phyloP scores from a whole-genome alignment of 2,888 invertebrate genomes.

The Scaptodrosophila latifasciaeformis region DNA sequence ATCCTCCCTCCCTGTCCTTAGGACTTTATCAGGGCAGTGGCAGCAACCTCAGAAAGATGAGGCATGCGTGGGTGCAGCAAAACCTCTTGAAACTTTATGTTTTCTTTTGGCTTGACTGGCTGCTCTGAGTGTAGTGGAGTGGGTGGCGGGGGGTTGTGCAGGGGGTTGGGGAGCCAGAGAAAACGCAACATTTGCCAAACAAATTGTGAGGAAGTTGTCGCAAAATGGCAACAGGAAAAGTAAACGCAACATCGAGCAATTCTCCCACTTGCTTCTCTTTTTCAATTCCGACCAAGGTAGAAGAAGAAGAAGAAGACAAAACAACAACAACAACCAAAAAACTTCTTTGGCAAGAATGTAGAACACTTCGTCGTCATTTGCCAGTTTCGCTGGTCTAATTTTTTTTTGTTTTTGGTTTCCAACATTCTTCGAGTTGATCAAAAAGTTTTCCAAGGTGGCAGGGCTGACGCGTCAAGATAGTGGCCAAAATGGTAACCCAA shows the following conservation, averaged over 20 bases:
- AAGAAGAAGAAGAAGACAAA: too few relatives aligned
- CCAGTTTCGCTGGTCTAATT: too few relatives aligned
- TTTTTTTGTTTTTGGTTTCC: not conserved
- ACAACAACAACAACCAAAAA: too few relatives aligned
- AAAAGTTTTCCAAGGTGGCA: slow-evolving; percentile 44
- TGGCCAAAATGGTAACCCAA: too few relatives aligned
- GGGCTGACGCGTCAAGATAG: slow-evolving; percentile 19
- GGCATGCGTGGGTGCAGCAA: slow-evolving; percentile 19
- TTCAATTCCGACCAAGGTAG: too few relatives aligned
- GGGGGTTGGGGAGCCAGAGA: slow-evolving; percentile 1
- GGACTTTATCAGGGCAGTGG: too few relatives aligned
- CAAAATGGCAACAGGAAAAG: slow-evolving; percentile 52
- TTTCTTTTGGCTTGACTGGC: slow-evolving; percentile 6
- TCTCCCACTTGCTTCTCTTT: too few relatives aligned
- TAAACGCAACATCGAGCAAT: slow-evolving; percentile 17
- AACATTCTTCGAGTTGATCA: slow-evolving; percentile 43
- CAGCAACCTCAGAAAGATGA: not conserved
- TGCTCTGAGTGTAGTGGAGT: not conserved
- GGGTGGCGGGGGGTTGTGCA: not conserved
- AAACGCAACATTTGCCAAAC: slow-evolving; percentile 59
- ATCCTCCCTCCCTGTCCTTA: too few relatives aligned
- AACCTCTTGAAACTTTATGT: slow-evolving; percentile 45
- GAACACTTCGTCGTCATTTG: too few relatives aligned
- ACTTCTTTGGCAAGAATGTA: too few relatives aligned
- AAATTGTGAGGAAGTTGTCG: slow-evolving; percentile 59